Base-by-base conservation (phyloP, 1,140 invertebrate species). In the Saccostrea cuccullata region DNA sequence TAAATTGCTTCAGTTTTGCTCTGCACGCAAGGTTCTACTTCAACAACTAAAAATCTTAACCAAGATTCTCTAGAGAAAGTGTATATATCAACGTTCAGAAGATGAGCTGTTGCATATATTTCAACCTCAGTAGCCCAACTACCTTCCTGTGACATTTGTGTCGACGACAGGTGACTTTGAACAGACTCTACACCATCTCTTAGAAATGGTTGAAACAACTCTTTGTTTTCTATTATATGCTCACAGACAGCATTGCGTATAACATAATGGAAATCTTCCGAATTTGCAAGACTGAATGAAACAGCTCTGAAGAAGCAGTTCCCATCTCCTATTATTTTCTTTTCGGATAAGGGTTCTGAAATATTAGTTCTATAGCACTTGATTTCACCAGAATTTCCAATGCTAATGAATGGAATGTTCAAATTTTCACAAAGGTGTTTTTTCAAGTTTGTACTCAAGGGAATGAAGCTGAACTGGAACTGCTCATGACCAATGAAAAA, bases 271-370 rank as follows among this genome's bases (percentile, higher is more conserved):
- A 30, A 40, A 20, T 86, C 67, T 23, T 86, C 67, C 5, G 60
- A 30, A n/a, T 73, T 40, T 64, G 55, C 17, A 13, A 85, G 11
- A 30, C 55, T 30, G 26, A 58, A 85, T 15, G 84, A 85, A 30
- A 85, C 15, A 20, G 84, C 55, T 85, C 84, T 55, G 23, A 85
- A 85, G 55, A 85, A 85, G 55, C 84, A 85, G 55, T 85, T 85
- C 8, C 84, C 84, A 30, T 85, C 84, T 30, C 15, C 84, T 85
- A 15, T 58, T n/a, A 85, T 60, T 58, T 60, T 20, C n/a, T 85
- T 40, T 30, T 55, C 36, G 2, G 26, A 15, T n/a, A 20, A 58
- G 17, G 84, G 84, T 12, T 56, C 58, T 60, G 23, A 17, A 58
- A 55, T 36, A 36, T 36, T 36, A 36, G 30, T 26, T 77, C n/a